Base-by-base conservation (phyloP, 2,797 vertebrate species). In the Loriculus beryllinus region DNA sequence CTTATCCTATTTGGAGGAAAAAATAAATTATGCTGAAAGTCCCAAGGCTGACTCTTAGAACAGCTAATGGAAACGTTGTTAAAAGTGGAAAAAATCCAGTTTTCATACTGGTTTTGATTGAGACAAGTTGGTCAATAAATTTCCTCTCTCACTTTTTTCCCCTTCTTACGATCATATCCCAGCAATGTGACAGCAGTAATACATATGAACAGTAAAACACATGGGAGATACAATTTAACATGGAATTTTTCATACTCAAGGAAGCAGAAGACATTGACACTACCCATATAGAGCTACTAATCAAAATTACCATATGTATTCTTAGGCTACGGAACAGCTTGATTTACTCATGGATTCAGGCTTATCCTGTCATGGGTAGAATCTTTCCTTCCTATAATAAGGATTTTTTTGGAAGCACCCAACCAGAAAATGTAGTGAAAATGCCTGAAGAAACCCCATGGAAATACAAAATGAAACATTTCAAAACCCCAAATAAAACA, bases 251-350 rank as follows among this genome's bases (percentile, higher is more conserved):
- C 76, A 56, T 96, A 97, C 87, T 95, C 79, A 85, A 49, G 85
- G 70, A 90, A 96, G 95, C 96, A 96, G 95, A 96, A 96, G 95
- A 92, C 83, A 88, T 82, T 96, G 92, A 89, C 43, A 82, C 90
- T 82, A 88, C 84, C 91, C 74, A 40, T 51, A 69, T 7, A 88
- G 86, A 95, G 83, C 69, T 51, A 77, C 54, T 64, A 86, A 95
- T 86, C 80, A 90, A 77, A 91, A 94, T 62, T 81, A 85, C 82
- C 92, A 80, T 42, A 69, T 37, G 75, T 52, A 79, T 93, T 96
- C 87, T 83, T 70, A 91, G 92, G 83, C 62, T 84, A 54, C 60
- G 43, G 52, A 87, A 86, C 65, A n/a, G 75, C 90, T 92, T 83
- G 90, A 95, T 49, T 91, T 86, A 94, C 51, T 60, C 8, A 62